Evolutionary conservation across 2,797 vertebrate species (phyloP).

Genomic region (Lerista edwardsae): DNA sequence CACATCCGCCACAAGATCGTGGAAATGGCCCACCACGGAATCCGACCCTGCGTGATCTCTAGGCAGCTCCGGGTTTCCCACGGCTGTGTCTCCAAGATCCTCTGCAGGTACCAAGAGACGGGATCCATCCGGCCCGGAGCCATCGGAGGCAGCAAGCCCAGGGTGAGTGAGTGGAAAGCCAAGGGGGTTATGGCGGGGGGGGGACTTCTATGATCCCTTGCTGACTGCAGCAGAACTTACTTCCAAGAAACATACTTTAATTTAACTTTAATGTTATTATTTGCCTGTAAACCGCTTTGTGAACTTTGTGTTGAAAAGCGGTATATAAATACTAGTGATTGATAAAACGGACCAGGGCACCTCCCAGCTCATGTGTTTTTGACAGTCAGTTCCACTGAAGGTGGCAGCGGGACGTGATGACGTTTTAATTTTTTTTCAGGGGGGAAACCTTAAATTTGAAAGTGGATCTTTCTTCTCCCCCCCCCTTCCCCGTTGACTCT

Average conservation of each 20-base stretch:
- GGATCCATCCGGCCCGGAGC: constrained; percentile 97
- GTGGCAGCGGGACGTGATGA: too few relatives aligned
- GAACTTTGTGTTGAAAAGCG: too few relatives aligned
- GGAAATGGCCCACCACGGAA: constrained; percentile 98
- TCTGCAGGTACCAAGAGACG: constrained; percentile 97
- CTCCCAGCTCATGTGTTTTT: too few relatives aligned
- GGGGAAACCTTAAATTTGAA: constrained; percentile 74
- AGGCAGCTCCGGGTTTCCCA: constrained; percentile 95
- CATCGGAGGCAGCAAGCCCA: constrained; percentile 97
- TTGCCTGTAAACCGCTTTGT: too few relatives aligned
- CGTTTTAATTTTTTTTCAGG: too few relatives aligned
- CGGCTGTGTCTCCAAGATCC: constrained; percentile 98
- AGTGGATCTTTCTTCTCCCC: constrained; percentile 51
- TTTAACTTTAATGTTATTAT: too few relatives aligned
- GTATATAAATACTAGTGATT: too few relatives aligned
- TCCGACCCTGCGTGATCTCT: constrained; percentile 97
- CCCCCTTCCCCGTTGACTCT: neutral
- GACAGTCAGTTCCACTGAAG: neutral
- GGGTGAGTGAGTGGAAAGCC: constrained; percentile 85
- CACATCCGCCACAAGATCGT: constrained; percentile 99
- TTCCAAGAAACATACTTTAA: neutral
- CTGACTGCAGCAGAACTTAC: neutral
- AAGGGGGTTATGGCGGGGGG: neutral
- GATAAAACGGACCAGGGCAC: neutral
- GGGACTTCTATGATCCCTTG: neutral